phyloP scores from a whole-genome alignment of 2,888 invertebrate genomes.

The Malthinus flaveolus region DNA sequence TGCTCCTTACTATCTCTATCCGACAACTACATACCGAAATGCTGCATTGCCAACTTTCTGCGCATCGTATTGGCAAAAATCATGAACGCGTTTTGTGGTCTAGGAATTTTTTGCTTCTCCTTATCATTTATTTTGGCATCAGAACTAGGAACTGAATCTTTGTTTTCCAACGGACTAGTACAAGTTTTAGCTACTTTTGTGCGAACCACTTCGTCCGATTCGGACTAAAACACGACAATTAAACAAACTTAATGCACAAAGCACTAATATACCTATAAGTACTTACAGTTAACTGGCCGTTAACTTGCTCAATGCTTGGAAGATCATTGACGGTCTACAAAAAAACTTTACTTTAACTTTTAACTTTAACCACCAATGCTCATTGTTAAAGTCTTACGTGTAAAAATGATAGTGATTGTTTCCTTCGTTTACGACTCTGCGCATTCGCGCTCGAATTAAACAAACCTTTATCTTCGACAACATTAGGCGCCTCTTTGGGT shows the following conservation, averaged over 20 bases:
- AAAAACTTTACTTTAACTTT: not conserved
- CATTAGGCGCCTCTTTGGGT: no score
- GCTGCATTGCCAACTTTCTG: constrained; percentile 52
- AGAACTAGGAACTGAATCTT: not conserved
- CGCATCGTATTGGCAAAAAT: constrained; percentile 59
- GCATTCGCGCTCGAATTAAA: constrained; percentile 16
- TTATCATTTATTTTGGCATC: constrained; percentile 16
- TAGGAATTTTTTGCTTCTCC: constrained; percentile 45
- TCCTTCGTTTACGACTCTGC: constrained; percentile 18
- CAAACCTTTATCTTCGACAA: not conserved
- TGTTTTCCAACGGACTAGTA: no score
- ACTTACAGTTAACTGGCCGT: no score
- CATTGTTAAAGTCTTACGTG: no score
- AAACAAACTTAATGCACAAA: not conserved
- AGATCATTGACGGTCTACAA: not conserved
- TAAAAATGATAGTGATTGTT: constrained; percentile 16
- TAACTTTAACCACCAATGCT: no score
- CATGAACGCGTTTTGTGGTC: constrained; percentile 60
- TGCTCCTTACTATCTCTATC: no score
- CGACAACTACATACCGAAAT: constrained; percentile 46
- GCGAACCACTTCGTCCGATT: no score
- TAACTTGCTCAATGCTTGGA: no score
- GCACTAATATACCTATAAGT: no score
- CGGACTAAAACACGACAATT: not conserved
- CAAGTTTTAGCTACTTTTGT: no score